Evolutionary conservation across 2,113 vertebrate genomes (phyloP).

Genomic region (Leptobrachium leishanense): DNA sequence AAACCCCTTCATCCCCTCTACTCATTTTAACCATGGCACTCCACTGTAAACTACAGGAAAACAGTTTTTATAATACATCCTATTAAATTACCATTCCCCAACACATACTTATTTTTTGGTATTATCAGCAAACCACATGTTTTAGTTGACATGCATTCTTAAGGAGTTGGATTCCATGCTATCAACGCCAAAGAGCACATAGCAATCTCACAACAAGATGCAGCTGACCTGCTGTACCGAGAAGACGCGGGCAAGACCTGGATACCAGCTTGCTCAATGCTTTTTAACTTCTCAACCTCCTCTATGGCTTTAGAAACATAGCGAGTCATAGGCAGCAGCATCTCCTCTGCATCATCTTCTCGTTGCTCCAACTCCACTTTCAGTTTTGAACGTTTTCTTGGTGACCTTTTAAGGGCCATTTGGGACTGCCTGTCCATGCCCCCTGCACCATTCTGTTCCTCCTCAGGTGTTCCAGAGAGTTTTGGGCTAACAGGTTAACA

Average conservation of each 20-base stretch:
- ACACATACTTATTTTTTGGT: neutral
- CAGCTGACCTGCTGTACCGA: slow-evolving; percentile 87
- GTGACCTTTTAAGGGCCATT: slow-evolving; percentile 32
- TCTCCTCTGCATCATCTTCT: slow-evolving; percentile 41
- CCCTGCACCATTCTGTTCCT: slow-evolving; percentile 66
- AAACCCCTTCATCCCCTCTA: no score
- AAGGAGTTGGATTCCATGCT: neutral
- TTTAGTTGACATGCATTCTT: neutral
- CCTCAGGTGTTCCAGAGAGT: slow-evolving; percentile 71
- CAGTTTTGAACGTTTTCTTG: slow-evolving; percentile 29
- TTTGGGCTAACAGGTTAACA: slow-evolving; percentile 68
- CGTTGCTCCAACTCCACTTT: neutral
- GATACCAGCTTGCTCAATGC: slow-evolving; percentile 84
- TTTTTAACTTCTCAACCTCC: slow-evolving; percentile 75
- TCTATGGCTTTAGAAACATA: slow-evolving; percentile 55
- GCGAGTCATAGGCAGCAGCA: neutral
- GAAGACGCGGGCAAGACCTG: slow-evolving; percentile 83
- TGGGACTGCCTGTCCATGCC: slow-evolving; percentile 54
- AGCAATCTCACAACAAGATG: neutral
- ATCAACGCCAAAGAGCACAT: slow-evolving; percentile 24
- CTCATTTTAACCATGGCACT: no score
- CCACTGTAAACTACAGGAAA: no score
- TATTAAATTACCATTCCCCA: no score
- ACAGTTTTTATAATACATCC: no score
- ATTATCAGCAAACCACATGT: neutral